phyloP scores from a whole-genome alignment of 2,113 vertebrate genomes.

The Meleagris gallopavo region DNA sequence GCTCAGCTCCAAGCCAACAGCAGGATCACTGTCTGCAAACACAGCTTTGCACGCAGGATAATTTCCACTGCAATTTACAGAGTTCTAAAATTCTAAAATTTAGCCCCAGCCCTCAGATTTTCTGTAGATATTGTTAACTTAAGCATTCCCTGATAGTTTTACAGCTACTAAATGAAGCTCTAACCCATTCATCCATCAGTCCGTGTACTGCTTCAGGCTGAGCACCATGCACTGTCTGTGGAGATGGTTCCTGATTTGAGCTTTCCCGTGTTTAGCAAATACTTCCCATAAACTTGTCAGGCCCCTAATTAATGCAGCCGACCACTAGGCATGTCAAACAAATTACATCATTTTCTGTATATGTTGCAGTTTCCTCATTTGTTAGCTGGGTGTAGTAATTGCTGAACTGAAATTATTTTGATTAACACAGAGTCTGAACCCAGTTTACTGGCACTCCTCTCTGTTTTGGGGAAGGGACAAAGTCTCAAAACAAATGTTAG shows the following conservation, averaged over 20 bases:
- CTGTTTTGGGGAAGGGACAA: not conserved
- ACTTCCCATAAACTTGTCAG: conserved; percentile 7
- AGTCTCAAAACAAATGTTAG: conserved; percentile 38
- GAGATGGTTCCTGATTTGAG: not conserved
- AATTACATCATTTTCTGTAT: conserved; percentile 10
- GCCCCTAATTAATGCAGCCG: not conserved
- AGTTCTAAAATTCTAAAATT: not conserved
- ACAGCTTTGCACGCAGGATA: not conserved
- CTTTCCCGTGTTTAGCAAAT: not conserved
- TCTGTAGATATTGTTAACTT: not conserved
- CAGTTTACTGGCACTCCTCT: not conserved
- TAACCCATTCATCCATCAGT: not conserved
- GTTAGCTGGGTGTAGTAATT: conserved; percentile 17
- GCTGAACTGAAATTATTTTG: not conserved
- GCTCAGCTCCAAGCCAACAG: not conserved
- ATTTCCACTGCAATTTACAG: not conserved
- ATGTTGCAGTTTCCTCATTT: not conserved
- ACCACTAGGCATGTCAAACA: not conserved
- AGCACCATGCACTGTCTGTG: not conserved
- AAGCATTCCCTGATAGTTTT: not conserved
- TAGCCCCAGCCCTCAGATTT: not conserved
- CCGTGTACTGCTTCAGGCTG: not conserved
- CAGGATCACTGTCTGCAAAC: not conserved
- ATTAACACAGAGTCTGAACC: conserved; percentile 4
- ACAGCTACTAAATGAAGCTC: not conserved